Percentiles rank a stretch among this genome's conserved stretches.
phyloP scores from a whole-genome alignment of 2,888 invertebrate genomes.

The Drosophila melanosoma region DNA sequence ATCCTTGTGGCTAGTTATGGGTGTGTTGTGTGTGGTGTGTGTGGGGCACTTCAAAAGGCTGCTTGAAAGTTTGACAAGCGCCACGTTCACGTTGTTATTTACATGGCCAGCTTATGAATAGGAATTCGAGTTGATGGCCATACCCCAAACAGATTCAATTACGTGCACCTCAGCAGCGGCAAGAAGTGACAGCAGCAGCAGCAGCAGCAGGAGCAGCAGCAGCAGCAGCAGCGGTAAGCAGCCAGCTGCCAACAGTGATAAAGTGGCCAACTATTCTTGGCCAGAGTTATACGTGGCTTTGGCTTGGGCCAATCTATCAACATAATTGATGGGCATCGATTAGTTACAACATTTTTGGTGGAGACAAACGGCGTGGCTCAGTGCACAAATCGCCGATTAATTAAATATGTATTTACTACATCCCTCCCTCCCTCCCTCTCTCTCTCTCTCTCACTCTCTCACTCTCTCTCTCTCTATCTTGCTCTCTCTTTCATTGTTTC shows the following conservation, averaged over 20 bases:
- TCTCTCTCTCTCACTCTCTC: neutral
- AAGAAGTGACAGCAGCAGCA: conserved; percentile 6
- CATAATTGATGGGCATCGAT: conserved; percentile 84
- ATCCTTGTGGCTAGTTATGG: conserved; percentile 62
- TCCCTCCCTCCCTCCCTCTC: conserved; percentile 24
- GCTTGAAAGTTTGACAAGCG: conserved; percentile 73
- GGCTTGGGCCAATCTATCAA: conserved; percentile 82
- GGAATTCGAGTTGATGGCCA: conserved; percentile 11
- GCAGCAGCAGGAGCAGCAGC: conserved; percentile 32
- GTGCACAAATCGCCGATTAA: conserved; percentile 82
- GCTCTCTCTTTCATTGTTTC: neutral
- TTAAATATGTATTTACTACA: conserved; percentile 76
- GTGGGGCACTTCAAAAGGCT: conserved; percentile 62
- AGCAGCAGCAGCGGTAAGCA: conserved; percentile 61
- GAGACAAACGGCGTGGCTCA: conserved; percentile 74
- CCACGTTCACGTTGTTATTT: conserved; percentile 63
- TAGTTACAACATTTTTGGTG: conserved; percentile 74
- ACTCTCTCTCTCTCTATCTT: neutral
- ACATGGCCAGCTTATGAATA: conserved; percentile 73
- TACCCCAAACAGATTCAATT: conserved; percentile 61
- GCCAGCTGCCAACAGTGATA: conserved; percentile 79
- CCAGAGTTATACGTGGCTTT: conserved; percentile 58
- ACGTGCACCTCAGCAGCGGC: conserved; percentile 64
- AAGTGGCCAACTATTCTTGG: conserved; percentile 58
- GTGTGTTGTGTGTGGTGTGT: conserved; percentile 9